phyloP scores from a whole-genome alignment of 2,113 vertebrate genomes.

The Dicerorhinus sumatrensis region DNA sequence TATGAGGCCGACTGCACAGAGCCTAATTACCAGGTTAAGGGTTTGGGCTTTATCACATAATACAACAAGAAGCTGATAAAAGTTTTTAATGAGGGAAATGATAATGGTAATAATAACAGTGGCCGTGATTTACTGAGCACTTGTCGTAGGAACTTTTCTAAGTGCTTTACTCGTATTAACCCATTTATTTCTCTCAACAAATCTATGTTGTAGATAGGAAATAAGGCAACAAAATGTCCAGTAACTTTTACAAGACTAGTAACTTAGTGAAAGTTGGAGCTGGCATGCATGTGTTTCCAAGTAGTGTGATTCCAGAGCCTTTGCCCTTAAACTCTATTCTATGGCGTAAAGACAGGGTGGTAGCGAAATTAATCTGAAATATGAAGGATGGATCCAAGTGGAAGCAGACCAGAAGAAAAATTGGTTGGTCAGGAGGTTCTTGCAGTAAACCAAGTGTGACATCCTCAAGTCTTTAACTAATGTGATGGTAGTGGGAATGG shows the following conservation, averaged over 20 bases:
- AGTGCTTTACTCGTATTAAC: not conserved
- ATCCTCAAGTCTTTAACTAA: not conserved
- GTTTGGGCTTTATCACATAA: not conserved
- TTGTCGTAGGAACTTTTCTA: not conserved
- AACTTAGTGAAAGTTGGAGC: not conserved
- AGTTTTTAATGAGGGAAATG: not conserved
- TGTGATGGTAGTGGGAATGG: not conserved
- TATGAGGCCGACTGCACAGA: not conserved
- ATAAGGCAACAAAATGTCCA: not conserved
- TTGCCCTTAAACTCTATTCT: not conserved
- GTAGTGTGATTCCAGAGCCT: not conserved
- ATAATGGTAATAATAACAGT: not conserved
- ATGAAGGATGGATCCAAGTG: not conserved
- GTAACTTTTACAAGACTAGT: not conserved
- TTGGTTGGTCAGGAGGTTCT: not conserved
- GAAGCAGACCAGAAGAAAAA: constrained; percentile 3
- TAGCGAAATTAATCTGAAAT: not conserved
- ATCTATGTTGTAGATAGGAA: not conserved
- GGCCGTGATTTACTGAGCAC: not conserved
- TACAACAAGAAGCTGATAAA: not conserved
- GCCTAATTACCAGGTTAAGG: not conserved
- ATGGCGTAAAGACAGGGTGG: not conserved
- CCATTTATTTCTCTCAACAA: not conserved
- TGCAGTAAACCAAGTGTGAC: not conserved
- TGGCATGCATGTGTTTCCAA: not conserved